Percentiles rank a stretch among this genome's conserved stretches.
Evolutionary conservation across 2,113 vertebrate genomes (phyloP).

Genomic region (Rissa tridactyla): DNA sequence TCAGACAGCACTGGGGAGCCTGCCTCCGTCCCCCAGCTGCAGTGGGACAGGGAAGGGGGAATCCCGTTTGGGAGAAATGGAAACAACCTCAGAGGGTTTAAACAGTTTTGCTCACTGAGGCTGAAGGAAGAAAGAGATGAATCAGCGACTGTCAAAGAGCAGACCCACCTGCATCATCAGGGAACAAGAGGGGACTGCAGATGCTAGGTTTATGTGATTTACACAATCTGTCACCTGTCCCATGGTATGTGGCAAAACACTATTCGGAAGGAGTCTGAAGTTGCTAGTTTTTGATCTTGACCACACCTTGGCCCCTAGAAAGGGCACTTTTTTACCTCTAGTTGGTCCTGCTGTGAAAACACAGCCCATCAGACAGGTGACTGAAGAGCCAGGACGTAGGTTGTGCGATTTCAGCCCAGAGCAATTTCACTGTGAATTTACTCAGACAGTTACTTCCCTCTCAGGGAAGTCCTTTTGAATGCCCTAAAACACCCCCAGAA

Average conservation of each 20-base stretch:
- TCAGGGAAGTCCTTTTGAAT: not conserved
- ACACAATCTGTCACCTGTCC: fast-evolving
- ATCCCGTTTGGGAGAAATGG: not conserved
- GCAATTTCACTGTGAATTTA: not conserved
- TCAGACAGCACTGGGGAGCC: not conserved
- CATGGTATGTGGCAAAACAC: fast-evolving
- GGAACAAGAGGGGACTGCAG: not conserved
- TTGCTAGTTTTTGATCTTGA: not conserved
- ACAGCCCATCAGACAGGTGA: not conserved
- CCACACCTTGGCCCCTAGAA: not conserved
- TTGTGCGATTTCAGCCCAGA: not conserved
- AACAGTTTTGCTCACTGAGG: not conserved
- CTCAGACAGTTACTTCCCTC: not conserved
- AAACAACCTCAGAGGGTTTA: not conserved
- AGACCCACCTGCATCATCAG: not conserved
- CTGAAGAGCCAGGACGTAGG: not conserved
- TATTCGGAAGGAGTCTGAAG: not conserved
- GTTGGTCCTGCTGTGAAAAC: not conserved
- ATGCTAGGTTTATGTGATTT: not conserved
- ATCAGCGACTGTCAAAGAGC: not conserved
- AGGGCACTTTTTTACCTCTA: not conserved
- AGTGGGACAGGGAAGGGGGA: not conserved
- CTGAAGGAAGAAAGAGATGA: not conserved
- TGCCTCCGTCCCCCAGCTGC: not conserved
- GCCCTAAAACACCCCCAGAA: not conserved